phyloP scores from a whole-genome alignment of 1,140 invertebrate species.

The Antheraea mylitta region DNA sequence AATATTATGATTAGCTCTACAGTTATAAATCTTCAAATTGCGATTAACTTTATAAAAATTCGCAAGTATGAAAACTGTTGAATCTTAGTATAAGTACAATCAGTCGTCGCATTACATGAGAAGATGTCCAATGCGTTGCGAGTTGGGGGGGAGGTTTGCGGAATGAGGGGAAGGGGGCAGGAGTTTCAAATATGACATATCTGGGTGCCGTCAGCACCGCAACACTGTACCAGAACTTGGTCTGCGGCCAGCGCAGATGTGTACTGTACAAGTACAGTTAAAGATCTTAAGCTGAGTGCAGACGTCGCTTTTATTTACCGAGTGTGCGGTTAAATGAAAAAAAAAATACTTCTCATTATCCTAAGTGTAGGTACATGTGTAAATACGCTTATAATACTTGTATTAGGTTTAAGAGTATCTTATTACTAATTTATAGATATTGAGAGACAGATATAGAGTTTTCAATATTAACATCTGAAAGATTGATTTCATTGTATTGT shows the following conservation, averaged over 20 bases:
- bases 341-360: too few relatives aligned
- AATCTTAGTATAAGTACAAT: slow-evolving; percentile 38
- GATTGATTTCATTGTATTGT: too few relatives aligned
- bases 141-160: slow-evolving; percentile 17
- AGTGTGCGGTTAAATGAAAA: too few relatives aligned
- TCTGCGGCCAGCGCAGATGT: slow-evolving; percentile 63
- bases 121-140: slow-evolving; percentile 41
- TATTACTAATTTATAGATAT: too few relatives aligned
- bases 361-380: too few relatives aligned
- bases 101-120: slow-evolving; percentile 47
- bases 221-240: slow-evolving; percentile 60
- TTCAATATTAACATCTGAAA: too few relatives aligned
- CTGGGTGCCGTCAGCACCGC: slow-evolving; percentile 56
- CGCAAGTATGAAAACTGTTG: slow-evolving; percentile 29
- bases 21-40: too few relatives aligned
- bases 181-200: slow-evolving; percentile 62
- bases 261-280: slow-evolving; percentile 20
- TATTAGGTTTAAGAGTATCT: too few relatives aligned
- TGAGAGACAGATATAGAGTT: too few relatives aligned
- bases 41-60: not conserved
- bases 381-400: too few relatives aligned
- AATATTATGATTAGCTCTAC: too few relatives aligned
- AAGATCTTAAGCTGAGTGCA: not conserved
- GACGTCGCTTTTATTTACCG: not conserved
- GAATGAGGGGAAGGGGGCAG: slow-evolving; percentile 21